Conservation (phyloP, 2,797 vertebrate species). For the Rhincodon typus region DNA sequence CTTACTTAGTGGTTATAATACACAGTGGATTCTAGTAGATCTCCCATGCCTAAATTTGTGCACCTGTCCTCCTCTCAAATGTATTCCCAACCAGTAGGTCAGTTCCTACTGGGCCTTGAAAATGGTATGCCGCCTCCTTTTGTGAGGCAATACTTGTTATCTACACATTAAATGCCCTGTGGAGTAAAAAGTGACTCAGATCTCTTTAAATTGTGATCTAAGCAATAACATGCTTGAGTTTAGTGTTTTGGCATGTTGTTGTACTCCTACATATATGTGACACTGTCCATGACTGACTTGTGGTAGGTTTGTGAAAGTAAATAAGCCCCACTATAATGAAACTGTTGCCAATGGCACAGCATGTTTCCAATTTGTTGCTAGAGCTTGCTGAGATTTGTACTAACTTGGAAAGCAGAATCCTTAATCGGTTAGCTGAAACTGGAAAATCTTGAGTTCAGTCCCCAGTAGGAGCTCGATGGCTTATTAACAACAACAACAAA, state of each 20-base stretch:
- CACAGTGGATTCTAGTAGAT: not conserved
- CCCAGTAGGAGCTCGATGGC: no score
- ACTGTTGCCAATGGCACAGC: not conserved
- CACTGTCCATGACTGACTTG: not conserved
- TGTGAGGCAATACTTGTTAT: not conserved
- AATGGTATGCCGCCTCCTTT: not conserved
- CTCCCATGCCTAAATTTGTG: not conserved
- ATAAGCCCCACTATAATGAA: not conserved
- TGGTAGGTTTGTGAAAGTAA: constrained; percentile 6
- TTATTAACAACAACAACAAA: not conserved
- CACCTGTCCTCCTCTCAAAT: not conserved
- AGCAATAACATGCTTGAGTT: not conserved
- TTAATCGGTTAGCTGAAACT: not conserved
- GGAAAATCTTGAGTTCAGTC: not conserved
- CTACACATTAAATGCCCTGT: not conserved
- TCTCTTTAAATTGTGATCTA: not conserved
- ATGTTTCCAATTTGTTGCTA: constrained; percentile 31
- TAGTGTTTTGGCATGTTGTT: not conserved
- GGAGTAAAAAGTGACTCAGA: not conserved
- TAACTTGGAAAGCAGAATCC: constrained; percentile 2
- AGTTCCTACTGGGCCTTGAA: not conserved
- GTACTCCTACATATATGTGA: not conserved
- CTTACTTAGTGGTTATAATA: not conserved
- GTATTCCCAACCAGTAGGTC: not conserved
- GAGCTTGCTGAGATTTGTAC: constrained; percentile 20